phyloP scores from a whole-genome alignment of 2,888 invertebrate genomes.

The Heliconius cydno region DNA sequence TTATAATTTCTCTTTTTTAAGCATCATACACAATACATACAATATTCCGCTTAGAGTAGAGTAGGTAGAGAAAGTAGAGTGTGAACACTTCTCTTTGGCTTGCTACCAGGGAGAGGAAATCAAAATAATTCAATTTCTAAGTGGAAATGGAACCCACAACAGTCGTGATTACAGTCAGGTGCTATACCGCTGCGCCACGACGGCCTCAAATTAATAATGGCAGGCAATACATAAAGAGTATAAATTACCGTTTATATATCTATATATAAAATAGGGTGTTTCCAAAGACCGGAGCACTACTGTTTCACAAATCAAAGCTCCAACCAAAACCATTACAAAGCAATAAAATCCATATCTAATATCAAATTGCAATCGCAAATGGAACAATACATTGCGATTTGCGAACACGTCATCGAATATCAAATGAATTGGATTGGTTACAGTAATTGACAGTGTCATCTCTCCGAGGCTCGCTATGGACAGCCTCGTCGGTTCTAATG shows the following conservation, averaged over 20 bases:
- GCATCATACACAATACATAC: too few species aligned
- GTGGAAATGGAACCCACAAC: too few species aligned
- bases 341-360: constrained; percentile 7
- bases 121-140: too few species aligned
- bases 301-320: not conserved
- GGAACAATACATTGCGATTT: constrained; percentile 26
- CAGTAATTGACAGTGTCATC: constrained; percentile 38
- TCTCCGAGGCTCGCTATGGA: constrained; percentile 21
- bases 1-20: not conserved
- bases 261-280: not conserved
- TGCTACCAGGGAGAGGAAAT: too few species aligned
- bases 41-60: not conserved
- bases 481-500: constrained; percentile 30
- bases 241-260: not conserved
- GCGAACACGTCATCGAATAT: constrained; percentile 28
- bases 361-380: constrained; percentile 13
- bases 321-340: not conserved
- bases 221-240: too few species aligned
- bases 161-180: too few species aligned
- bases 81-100: not conserved
- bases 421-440: constrained; percentile 33
- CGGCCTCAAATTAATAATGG: too few species aligned
- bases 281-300: not conserved
- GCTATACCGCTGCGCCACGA: too few species aligned
- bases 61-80: not conserved